phyloP scores from a whole-genome alignment of 2,888 invertebrate species.

The Balanococcus diminutus region DNA sequence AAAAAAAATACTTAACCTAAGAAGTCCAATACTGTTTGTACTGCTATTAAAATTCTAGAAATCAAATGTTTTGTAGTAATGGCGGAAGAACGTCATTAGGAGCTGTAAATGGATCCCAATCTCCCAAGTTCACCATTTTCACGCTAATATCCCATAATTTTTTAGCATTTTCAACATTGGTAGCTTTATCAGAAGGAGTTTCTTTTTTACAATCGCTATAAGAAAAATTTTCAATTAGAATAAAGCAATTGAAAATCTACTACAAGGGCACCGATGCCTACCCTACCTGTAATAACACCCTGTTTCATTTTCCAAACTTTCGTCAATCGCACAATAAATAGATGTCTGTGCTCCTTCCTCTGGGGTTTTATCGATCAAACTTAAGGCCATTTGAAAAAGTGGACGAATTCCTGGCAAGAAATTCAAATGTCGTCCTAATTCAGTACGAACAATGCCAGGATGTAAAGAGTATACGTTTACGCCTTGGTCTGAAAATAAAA shows the following conservation, averaged over 20 bases:
- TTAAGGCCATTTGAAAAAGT: conserved; percentile 61
- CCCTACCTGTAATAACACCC: conserved; percentile 60
- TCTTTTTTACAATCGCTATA: conserved; percentile 55
- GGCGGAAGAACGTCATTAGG: conserved; percentile 43
- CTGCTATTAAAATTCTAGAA: background rate
- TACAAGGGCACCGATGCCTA: too few relatives aligned
- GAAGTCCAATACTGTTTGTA: background rate
- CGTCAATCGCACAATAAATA: conserved; percentile 74
- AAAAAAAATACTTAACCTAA: background rate
- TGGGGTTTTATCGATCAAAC: conserved; percentile 65
- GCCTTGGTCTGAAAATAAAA: conserved; percentile 60
- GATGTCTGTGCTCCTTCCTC: conserved; percentile 77
- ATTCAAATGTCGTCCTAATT: conserved; percentile 72
- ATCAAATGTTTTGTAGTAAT: conserved; percentile 16
- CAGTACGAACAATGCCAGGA: conserved; percentile 77
- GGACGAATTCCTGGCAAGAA: conserved; percentile 65
- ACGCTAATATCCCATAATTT: conserved; percentile 70
- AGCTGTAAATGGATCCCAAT: conserved; percentile 55
- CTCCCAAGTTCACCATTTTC: conserved; percentile 61
- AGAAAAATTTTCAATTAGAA: background rate
- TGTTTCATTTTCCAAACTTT: conserved; percentile 63
- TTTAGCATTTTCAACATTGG: conserved; percentile 65
- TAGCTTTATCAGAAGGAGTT: conserved; percentile 64
- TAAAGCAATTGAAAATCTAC: background rate
- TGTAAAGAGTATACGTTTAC: conserved; percentile 75